Base-by-base conservation (phyloP, 2,797 vertebrate species). In the Acanthopagrus latus region DNA sequence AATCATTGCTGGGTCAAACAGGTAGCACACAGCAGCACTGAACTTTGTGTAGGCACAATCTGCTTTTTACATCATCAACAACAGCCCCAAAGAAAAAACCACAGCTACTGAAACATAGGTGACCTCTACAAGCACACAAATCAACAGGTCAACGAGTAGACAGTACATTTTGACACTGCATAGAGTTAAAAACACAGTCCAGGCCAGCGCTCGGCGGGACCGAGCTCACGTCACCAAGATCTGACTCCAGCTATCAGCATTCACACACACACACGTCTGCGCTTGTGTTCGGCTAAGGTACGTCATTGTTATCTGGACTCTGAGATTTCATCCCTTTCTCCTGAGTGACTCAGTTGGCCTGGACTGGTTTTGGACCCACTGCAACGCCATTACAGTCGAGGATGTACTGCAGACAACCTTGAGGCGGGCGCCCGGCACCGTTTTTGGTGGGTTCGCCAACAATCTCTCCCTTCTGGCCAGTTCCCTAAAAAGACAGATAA, bases 371-470 rank as follows among this genome's bases (percentile, higher is more conserved):
- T 89, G 97, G 97, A 94, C 97, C 97, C 94, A 97, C 97, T 90
- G 97, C 97, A 89, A 98, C 96, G 88, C 98, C 98, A 92, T 99
- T 99, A 95, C 98, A 99, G 96, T 99, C 98, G 82, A 99, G 97
- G 95, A 99, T 99, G 94, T 99, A 99, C 96, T 99, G 98, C 96
- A 99, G 96, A 94, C 98, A 99, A 95, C 98, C 97, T 96, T 99
- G 98, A 88, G 98, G 97, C 18, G 98, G 96, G 93, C 94, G 94
- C 81, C 95, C 95, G 87, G 95, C 80, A 88, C 95, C 78, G 88
- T 95, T 94, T 93, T 97, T 98, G 87, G 91, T 95, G 71, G 93
- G 89, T 55, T 98, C 97, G 1, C 82, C 86, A 12, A 66, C 33
- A 20, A 91, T 83, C 71, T 98, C 97, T 60, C 90, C 93, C 92